Evolutionary conservation across 2,888 invertebrate species (phyloP).

Genomic region (Drosophila monieri): DNA sequence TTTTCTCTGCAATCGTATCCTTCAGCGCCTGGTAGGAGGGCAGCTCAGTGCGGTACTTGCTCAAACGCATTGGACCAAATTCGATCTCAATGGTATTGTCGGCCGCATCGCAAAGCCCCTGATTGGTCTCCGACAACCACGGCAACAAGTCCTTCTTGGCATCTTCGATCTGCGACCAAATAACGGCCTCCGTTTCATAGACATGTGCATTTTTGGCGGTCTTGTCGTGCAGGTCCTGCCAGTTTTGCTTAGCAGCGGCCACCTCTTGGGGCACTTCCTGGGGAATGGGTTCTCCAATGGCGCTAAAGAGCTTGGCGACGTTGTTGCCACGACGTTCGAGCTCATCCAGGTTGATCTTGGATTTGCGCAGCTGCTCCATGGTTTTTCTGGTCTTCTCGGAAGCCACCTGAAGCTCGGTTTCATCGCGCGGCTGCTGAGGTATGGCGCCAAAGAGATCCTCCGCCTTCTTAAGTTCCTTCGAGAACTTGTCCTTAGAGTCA

Average conservation of each 20-base stretch:
- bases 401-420: slow-evolving; percentile 88
- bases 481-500: slow-evolving; percentile 89
- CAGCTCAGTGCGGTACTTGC: slow-evolving; percentile 93
- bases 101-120: slow-evolving; percentile 89
- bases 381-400: slow-evolving; percentile 91
- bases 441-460: slow-evolving; percentile 87
- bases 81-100: slow-evolving; percentile 92
- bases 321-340: slow-evolving; percentile 88
- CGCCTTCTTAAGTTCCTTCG: slow-evolving; percentile 89
- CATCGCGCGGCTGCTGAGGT: slow-evolving; percentile 89
- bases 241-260: slow-evolving; percentile 87
- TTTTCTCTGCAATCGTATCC: slow-evolving; percentile 91
- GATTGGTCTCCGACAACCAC: slow-evolving; percentile 93
- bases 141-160: slow-evolving; percentile 91
- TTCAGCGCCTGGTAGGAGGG: slow-evolving; percentile 91
- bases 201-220: slow-evolving; percentile 90
- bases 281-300: slow-evolving; percentile 85
- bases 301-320: slow-evolving; percentile 84
- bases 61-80: slow-evolving; percentile 90
- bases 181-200: slow-evolving; percentile 94
- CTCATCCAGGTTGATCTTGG: slow-evolving; percentile 90
- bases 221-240: slow-evolving; percentile 89
- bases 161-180: slow-evolving; percentile 96
- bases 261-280: slow-evolving; percentile 83
- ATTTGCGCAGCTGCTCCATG: slow-evolving; percentile 89